These are phyloP conservation scores for Blastobasis adustella DNA, from an alignment of 2,888 invertebrate genomes.

Conservation along the genomic window DNA sequence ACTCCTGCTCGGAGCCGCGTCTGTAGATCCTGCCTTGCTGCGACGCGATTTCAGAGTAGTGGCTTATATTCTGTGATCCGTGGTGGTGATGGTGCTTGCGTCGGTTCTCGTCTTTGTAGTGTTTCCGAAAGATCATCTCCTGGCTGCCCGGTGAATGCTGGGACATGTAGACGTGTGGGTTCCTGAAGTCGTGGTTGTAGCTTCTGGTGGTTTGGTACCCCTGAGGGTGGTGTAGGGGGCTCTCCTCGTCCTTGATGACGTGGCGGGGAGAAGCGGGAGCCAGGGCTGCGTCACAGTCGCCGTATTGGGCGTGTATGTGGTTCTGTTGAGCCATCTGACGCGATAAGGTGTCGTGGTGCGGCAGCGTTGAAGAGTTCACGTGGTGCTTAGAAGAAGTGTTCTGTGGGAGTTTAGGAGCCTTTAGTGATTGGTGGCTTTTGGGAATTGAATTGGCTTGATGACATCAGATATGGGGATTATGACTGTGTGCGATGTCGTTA, in stretches of 20 bases:
- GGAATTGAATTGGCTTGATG: neutral
- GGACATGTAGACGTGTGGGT: conserved; percentile 66
- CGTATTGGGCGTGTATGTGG: conserved; percentile 71
- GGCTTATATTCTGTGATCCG: conserved; percentile 78
- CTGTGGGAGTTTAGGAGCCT: conserved; percentile 63
- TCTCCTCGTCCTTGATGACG: conserved; percentile 57
- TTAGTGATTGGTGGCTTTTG: neutral
- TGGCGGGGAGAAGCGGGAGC: conserved; percentile 66
- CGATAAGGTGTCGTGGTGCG: conserved; percentile 76
- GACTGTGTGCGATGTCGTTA: too few species aligned
- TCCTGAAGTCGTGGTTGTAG: conserved; percentile 66
- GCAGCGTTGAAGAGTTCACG: conserved; percentile 79
- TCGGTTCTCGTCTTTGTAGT: conserved; percentile 60
- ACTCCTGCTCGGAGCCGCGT: conserved; percentile 73
- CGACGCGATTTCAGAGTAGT: conserved; percentile 82
- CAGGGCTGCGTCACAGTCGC: conserved; percentile 64
- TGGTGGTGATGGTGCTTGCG: conserved; percentile 68
- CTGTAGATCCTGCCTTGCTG: conserved; percentile 66
- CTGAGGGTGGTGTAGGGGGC: conserved; percentile 54
- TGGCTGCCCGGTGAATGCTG: conserved; percentile 66
- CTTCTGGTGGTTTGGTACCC: conserved; percentile 63
- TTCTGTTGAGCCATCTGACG: conserved; percentile 62
- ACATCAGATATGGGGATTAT: too few species aligned
- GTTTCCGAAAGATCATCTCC: conserved; percentile 64
- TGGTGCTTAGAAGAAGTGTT: conserved; percentile 91